Base-by-base conservation (phyloP, 2,797 vertebrate genomes). In the Rachycentron canadum region DNA sequence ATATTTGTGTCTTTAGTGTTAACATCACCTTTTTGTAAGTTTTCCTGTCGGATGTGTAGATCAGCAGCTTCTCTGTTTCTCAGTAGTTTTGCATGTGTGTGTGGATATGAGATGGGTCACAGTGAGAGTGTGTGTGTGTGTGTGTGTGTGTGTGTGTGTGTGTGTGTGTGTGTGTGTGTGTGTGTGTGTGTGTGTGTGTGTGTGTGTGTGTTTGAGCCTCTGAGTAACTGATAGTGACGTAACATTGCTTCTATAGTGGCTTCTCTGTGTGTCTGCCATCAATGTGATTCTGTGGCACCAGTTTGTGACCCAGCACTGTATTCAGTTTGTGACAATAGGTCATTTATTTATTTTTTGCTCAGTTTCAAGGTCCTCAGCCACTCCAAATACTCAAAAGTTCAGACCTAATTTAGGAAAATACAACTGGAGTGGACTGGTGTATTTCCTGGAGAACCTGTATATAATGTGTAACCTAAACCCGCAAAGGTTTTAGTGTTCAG, bases 211-310 rank as follows among this genome's bases (percentile, higher is more conserved):
- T 6, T 17, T 11, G 72, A 60, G 78, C 71, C 79, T 86, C 71
- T 60, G 86, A 84, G 80, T 86, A 75, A 78, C 78, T 67, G 73
- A 86, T 47, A 75, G 79, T 95, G 93, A 94, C 84, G 91, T 89
- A 93, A 93, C 83, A 77, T 74, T 76, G 90, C 85, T 65, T 83
- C 85, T 83, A 94, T 93, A 94, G 93, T 92, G 85, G 93, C 79
- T 43, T 85, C 92, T 93, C 85, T 95, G 93, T 95, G 91, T 81
- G 67, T 83, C 84, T 81, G 76, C 86, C 89, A 83, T 86, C 86
- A 81, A 66, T 73, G 85, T 45, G 76, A 82, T 86, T 86, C 82
- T 73, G 82, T 88, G 88, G 86, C 88, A 92, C 91, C 91, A 92
- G 86, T 92, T 86, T 87, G 91, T 88, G 84, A 87, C 87, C 87